Conservation (phyloP, 2,113 vertebrate species). For the Salvator merianae region DNA sequence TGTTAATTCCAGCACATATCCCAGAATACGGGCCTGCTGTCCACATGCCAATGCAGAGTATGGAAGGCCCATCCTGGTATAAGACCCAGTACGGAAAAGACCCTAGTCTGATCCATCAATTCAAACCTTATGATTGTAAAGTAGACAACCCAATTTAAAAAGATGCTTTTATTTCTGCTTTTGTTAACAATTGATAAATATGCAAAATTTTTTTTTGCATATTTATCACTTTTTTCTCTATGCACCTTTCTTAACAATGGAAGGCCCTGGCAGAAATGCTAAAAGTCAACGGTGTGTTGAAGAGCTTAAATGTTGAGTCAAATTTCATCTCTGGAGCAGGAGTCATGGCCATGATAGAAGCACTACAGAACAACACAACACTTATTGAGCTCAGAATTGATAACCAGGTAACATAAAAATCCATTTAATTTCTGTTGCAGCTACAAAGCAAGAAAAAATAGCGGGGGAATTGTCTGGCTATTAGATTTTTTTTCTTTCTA, state of each 20-base stretch:
- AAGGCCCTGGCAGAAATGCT: slow-evolving; percentile 96
- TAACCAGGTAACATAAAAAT: slow-evolving; percentile 82
- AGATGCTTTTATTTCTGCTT: background rate
- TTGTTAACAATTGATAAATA: background rate
- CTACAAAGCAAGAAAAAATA: background rate
- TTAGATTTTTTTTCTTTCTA: too few species aligned
- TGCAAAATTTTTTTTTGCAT: background rate
- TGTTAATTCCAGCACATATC: too few species aligned
- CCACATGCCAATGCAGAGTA: too few species aligned
- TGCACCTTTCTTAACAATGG: background rate
- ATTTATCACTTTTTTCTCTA: background rate
- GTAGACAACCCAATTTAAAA: background rate
- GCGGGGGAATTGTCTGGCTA: too few species aligned
- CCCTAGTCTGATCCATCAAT: background rate
- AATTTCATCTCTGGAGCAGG: slow-evolving; percentile 96
- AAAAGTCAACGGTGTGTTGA: slow-evolving; percentile 87
- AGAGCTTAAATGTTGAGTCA: slow-evolving; percentile 95
- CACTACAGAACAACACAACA: slow-evolving; percentile 86
- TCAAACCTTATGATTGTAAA: background rate
- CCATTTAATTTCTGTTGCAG: background rate
- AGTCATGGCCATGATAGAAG: slow-evolving; percentile 85
- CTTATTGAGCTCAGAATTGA: slow-evolving; percentile 94
- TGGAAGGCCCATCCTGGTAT: too few species aligned
- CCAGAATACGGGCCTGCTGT: too few species aligned
- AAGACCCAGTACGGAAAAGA: too few species aligned